A percentile compares a stretch with the other conserved stretches of the same genome.
phyloP scores from a whole-genome alignment of 2,888 invertebrate genomes.

The Globia sparganii region DNA sequence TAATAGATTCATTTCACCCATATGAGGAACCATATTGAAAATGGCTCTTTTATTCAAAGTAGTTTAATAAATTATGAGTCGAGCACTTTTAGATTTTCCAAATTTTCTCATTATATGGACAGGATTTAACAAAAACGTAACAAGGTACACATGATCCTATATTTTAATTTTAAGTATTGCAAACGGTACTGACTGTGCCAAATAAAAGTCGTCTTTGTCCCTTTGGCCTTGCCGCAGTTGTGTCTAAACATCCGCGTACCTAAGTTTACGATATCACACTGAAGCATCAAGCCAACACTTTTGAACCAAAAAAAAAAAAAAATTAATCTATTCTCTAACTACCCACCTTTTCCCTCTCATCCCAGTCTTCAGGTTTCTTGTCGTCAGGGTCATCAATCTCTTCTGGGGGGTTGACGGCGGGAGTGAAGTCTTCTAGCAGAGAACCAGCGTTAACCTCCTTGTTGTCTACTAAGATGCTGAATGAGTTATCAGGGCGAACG shows the following conservation, averaged over 20 bases:
- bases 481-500: conserved; percentile 98
- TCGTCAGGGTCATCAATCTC: conserved; percentile 98
- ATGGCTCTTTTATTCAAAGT: too few relatives aligned
- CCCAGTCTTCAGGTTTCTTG: conserved; percentile 97
- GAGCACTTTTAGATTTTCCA: too few relatives aligned
- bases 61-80: too few relatives aligned
- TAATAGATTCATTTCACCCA: too few relatives aligned
- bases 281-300: not conserved
- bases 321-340: not conserved
- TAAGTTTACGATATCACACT: not conserved
- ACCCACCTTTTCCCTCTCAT: conserved; percentile 93
- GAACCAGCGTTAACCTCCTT: conserved; percentile 96
- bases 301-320: not conserved
- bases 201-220: not conserved
- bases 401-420: conserved; percentile 98
- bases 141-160: not conserved
- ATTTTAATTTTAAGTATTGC: not conserved
- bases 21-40: too few relatives aligned
- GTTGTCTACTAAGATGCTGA: conserved; percentile 96
- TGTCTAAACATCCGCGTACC: not conserved
- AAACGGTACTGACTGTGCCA: not conserved
- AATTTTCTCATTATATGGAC: too few relatives aligned
- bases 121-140: not conserved
- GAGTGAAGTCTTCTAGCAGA: conserved; percentile 96
- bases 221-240: not conserved